A percentile compares a stretch with the other conserved stretches of the same genome.
Evolutionary conservation across 2,113 vertebrate genomes (phyloP).

Genomic region (Thomomys bottae): DNA sequence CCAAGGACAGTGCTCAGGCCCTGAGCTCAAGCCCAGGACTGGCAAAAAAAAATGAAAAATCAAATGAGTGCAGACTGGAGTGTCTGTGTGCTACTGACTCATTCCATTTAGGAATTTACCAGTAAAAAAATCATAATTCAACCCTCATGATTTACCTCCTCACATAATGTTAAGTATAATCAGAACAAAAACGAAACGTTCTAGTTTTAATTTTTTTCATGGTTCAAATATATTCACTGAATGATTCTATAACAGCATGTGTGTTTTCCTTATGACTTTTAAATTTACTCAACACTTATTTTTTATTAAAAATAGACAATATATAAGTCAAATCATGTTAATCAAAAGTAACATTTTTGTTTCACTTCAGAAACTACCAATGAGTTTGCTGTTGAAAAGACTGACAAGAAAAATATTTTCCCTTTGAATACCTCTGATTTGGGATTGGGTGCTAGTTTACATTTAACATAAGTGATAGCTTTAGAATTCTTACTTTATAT

Average conservation of each 20-base stretch:
- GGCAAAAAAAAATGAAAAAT: too few relatives aligned
- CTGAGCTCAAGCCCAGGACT: too few relatives aligned
- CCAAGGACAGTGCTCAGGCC: too few relatives aligned
- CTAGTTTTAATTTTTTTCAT: neutral
- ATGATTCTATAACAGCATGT: neutral
- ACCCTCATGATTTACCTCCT: neutral
- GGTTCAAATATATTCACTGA: conserved; percentile 27
- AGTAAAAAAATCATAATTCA: conserved; percentile 35
- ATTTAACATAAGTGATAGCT: neutral
- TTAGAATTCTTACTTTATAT: neutral
- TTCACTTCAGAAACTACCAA: neutral
- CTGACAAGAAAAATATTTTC: conserved; percentile 24
- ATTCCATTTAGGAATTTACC: conserved; percentile 59
- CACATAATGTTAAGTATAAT: neutral
- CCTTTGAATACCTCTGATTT: neutral
- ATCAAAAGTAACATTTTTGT: neutral
- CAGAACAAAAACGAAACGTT: neutral
- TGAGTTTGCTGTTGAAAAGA: neutral
- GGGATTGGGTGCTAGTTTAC: neutral
- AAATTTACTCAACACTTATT: neutral
- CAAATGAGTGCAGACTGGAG: conserved; percentile 47
- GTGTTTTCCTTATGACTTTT: conserved; percentile 17
- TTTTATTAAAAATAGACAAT: neutral
- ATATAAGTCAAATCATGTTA: neutral
- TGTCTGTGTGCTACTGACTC: conserved; percentile 39